These are phyloP conservation scores for Coluber constrictor DNA, from an alignment of 2,797 vertebrate genomes.

Conservation along the genomic window DNA sequence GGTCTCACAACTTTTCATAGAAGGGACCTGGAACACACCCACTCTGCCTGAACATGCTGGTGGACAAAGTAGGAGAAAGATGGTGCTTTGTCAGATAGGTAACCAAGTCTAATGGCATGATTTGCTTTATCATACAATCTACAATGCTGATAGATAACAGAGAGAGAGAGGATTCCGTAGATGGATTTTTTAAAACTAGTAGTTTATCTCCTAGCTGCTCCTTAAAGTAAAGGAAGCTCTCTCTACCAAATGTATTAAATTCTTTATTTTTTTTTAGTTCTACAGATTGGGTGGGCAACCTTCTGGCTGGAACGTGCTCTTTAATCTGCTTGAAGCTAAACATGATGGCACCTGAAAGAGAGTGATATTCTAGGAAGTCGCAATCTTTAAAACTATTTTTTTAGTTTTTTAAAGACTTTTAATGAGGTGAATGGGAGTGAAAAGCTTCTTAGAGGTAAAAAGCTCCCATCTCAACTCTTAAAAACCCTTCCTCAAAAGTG, in stretches of 20 bases:
- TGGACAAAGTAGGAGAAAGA: neutral
- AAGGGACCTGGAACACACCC: neutral
- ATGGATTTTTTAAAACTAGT: neutral
- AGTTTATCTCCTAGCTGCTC: conserved; percentile 7
- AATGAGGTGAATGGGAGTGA: neutral
- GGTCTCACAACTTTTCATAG: neutral
- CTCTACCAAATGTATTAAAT: neutral
- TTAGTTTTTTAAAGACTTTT: neutral
- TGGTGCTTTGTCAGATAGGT: neutral
- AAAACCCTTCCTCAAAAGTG: neutral
- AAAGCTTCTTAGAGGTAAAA: neutral
- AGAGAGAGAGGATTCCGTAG: neutral
- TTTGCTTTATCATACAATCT: neutral
- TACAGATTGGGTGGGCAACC: neutral
- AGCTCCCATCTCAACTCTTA: neutral
- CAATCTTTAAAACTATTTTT: neutral
- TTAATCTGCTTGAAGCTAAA: neutral
- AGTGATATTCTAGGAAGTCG: neutral
- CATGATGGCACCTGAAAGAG: neutral
- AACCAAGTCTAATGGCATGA: neutral
- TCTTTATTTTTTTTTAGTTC: neutral
- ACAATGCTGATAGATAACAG: neutral
- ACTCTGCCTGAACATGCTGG: neutral
- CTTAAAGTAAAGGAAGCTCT: neutral
- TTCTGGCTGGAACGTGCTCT: neutral